These are phyloP conservation scores for Benthosema pterotum DNA, from an alignment of 2,797 vertebrate genomes.

Conservation along the genomic window DNA sequence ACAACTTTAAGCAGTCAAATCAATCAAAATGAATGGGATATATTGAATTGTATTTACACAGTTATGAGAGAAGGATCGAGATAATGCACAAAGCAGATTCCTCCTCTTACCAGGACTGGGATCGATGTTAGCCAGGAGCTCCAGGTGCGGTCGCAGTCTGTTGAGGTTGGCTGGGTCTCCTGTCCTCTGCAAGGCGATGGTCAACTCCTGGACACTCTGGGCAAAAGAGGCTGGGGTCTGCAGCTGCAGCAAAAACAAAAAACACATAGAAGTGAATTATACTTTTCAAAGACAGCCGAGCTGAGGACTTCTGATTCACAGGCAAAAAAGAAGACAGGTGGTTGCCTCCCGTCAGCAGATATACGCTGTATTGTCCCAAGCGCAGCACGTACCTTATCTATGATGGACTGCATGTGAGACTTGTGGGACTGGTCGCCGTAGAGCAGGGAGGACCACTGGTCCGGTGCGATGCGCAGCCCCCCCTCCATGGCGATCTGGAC, in stretches of 20 bases:
- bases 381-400: constrained; percentile 88
- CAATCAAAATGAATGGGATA: no score
- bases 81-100: not conserved
- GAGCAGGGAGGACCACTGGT: constrained; percentile 97
- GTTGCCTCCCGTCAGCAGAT: no score
- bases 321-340: not conserved
- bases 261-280: constrained; percentile 6
- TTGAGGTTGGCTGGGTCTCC: constrained; percentile 98
- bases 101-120: constrained; percentile 91
- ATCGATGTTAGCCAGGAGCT: constrained; percentile 97
- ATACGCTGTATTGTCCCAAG: not conserved
- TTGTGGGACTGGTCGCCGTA: constrained; percentile 99
- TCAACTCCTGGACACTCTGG: constrained; percentile 98
- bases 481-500: constrained; percentile 99
- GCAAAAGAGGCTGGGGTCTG: constrained; percentile 99
- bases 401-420: constrained; percentile 99
- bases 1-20: no score
- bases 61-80: not conserved
- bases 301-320: not conserved
- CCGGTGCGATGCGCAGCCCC: constrained; percentile 96
- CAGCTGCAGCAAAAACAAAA: constrained; percentile 77
- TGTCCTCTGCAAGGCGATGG: constrained; percentile 98
- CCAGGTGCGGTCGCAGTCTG: constrained; percentile 93
- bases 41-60: not conserved
- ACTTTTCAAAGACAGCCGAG: not conserved